Evolutionary conservation across 2,888 invertebrate species (phyloP), one percentile per base, ranked within the genome.

Genomic region (Branchipolynoe longqiensis): DNA sequence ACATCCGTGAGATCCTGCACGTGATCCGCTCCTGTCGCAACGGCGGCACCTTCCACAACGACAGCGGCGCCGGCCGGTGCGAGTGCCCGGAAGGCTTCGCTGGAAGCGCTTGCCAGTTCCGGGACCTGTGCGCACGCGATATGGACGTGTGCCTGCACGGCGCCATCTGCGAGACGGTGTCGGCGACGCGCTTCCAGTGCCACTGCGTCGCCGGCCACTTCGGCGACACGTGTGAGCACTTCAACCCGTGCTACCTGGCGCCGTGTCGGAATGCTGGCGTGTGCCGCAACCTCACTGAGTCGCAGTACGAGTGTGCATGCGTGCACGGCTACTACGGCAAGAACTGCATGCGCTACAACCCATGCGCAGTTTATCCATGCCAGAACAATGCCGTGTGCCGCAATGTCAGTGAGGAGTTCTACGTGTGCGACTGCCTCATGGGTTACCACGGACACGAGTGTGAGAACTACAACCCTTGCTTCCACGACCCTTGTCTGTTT

Each of bases 361-460:
- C 88, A 1, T 92, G 92, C 64, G 81, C 86, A 18, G 86, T 87
- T 0, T 85, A 88, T 3, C 93, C 92, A 0, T 94, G 94, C 85
- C 74, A 87, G 33, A 90, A 91, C 85, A 90, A 90, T 22, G 91
- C 90, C 18, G 88, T 87, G 4, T 94, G 94, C 85, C 59, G 86
- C 6, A 90, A 90, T 31, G 84, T 85, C 1, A 89, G 88, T 14
- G 88, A 91, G 69, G 86, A 69, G 1, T 87, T 85, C 33, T 89
- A 85, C 82, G 84, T 82, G 8, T 89, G 89, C 48, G 82, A 83
- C 1, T 90, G 89, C 84, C 87, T 74, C 25, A 82, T 84, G 18
- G 88, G 88, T 25, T 89, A 86, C 81, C 85, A 88, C 38, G 89
- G 89, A 0, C 31, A 85, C 28, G 78, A 85, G 41, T 89, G 90